Percentiles rank a stretch among this genome's conserved stretches.
Evolutionary conservation across 2,888 invertebrate genomes (phyloP).

Genomic region (Diploptera punctata): DNA sequence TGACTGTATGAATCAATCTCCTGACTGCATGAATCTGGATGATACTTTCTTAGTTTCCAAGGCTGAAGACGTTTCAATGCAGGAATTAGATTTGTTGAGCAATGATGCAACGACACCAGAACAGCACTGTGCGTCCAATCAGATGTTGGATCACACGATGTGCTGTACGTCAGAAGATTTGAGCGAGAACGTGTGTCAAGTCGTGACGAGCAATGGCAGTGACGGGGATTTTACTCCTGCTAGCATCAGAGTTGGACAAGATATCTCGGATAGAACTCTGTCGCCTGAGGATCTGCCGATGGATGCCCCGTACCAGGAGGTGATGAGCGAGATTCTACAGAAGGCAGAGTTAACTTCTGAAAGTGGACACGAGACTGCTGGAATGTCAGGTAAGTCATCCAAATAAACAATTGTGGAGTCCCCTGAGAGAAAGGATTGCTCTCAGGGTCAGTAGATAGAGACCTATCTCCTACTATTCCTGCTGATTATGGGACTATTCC

Average conservation of each 20-base stretch:
- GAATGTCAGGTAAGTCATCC: neutral
- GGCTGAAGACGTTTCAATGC: neutral
- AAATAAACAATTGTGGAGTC: no score
- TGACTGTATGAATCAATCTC: no score
- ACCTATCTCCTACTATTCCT: no score
- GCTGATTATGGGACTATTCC: no score
- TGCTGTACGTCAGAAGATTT: constrained; percentile 5
- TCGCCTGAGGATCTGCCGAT: constrained; percentile 85
- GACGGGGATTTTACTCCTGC: constrained; percentile 24
- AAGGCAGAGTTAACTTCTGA: constrained; percentile 1
- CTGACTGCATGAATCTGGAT: neutral
- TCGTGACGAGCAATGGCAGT: constrained; percentile 3
- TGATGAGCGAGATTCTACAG: neutral
- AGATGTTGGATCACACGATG: neutral
- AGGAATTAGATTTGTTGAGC: constrained; percentile 10
- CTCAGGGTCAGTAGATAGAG: no score
- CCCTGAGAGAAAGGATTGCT: no score
- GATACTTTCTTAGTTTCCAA: neutral
- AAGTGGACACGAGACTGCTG: constrained; percentile 16
- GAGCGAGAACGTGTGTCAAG: neutral
- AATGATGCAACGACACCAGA: neutral
- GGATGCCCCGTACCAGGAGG: constrained; percentile 55
- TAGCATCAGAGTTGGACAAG: constrained; percentile 33
- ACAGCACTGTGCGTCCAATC: neutral
- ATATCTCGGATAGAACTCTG: constrained; percentile 74